Evolutionary conservation across 2,797 vertebrate genomes (phyloP).

Genomic region (Lerista edwardsae): DNA sequence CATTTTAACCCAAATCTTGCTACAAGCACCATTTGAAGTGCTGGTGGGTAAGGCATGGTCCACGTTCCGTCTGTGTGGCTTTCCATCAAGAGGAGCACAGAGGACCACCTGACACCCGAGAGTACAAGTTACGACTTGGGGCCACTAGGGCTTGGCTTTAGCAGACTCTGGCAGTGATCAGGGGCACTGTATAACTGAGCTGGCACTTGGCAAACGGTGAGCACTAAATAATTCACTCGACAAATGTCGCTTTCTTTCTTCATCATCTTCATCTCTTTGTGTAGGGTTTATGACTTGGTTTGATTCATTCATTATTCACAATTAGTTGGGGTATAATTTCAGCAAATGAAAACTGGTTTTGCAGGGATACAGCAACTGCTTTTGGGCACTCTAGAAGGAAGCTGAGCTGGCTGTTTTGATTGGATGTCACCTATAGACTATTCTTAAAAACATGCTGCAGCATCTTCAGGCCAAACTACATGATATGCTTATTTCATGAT

Average conservation of each 20-base stretch:
- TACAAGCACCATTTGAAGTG: slow-evolving; percentile 32
- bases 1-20: slow-evolving; percentile 33
- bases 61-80: slow-evolving; percentile 49
- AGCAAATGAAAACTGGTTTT: slow-evolving; percentile 24
- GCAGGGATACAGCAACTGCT: not conserved
- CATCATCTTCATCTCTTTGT: slow-evolving; percentile 32
- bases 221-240: slow-evolving; percentile 52
- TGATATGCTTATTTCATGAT: too few relatives aligned
- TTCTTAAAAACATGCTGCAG: too few relatives aligned
- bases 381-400: not conserved
- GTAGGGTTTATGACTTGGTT: slow-evolving; percentile 55
- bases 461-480: too few relatives aligned
- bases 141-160: slow-evolving; percentile 42
- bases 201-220: slow-evolving; percentile 62
- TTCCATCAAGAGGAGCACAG: slow-evolving; percentile 45
- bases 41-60: slow-evolving; percentile 6
- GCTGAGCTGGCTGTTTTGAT: not conserved
- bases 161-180: slow-evolving; percentile 46
- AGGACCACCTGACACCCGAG: slow-evolving; percentile 34
- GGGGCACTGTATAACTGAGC: slow-evolving; percentile 56
- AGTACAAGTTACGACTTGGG: slow-evolving; percentile 54
- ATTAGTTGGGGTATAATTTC: slow-evolving; percentile 32
- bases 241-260: slow-evolving; percentile 54
- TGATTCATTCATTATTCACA: slow-evolving; percentile 61
- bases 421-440: not conserved